Evolutionary conservation across 53 echinoderm and acorn worm genomes (phyloP), one percentile per base, ranked within the genome.

Genomic region (Pentamera pediparva): DNA sequence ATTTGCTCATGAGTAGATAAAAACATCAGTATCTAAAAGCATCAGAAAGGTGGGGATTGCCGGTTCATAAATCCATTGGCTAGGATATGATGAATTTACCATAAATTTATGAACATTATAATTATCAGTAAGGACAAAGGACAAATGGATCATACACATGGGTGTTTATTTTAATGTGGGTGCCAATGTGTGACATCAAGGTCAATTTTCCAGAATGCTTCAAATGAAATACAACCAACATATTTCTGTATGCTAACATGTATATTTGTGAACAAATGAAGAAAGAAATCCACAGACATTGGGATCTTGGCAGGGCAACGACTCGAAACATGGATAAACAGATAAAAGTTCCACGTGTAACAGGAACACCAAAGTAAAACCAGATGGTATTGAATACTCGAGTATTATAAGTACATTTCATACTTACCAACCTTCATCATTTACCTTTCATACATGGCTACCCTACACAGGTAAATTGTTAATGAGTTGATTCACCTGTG

Each of bases 131-230:
- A n/a, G n/a, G n/a, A n/a, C n/a, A n/a, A n/a, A n/a, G n/a, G n/a
- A n/a, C n/a, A n/a, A n/a, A n/a, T n/a, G n/a, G 43, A 41, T 10
- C 43, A 41, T 58, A 25, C 12, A 28, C 26, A 61, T 61, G 61
- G 61, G 63, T 63, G 63, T 63, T 63, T 63, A 63, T 63, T 63
- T 63, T 63, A 63, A 63, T 63, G 22, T 63, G 63, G 63, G 39
- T 63, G 39, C 63, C 63, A 63, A 18, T 63, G 63, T 63, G 63
- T 63, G 63, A 63, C 63, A 63, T 36, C 17, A 25, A 24, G 1
- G 37, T 63, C 18, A 3, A 39, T 3, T 63, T 63, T 63, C 39
- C 39, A 37, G 39, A 63, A 63, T 63, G 17, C n/a, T 63, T 25
- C 4, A 36, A 63, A 63, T 37, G 3, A 63, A 2, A 19, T 63